These are phyloP conservation scores for Graptemys geographica DNA, from an alignment of 2,797 vertebrate species.

Conservation along the genomic window DNA sequence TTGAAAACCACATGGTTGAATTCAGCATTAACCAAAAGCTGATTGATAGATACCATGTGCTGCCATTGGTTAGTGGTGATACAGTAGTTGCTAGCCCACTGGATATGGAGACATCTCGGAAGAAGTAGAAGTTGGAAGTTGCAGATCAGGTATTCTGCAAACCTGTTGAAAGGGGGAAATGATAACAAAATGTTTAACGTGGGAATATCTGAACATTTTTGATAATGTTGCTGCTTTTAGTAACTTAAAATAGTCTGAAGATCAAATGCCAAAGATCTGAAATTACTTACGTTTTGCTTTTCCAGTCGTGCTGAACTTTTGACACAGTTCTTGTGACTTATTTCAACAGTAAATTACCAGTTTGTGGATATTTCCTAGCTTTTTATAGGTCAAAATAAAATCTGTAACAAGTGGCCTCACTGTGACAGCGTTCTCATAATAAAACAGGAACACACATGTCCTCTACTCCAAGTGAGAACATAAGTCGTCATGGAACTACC, in stretches of 20 bases:
- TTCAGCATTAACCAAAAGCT: neutral
- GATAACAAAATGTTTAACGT: neutral
- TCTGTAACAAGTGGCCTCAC: neutral
- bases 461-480: neutral
- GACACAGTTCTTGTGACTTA: neutral
- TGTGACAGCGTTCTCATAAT: neutral
- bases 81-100: neutral
- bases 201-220: neutral
- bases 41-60: neutral
- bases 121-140: fast-evolving
- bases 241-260: neutral
- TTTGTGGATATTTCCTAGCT: neutral
- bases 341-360: neutral
- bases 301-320: neutral
- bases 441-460: neutral
- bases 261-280: neutral
- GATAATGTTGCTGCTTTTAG: neutral
- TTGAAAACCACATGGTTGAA: neutral
- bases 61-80: neutral
- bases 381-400: neutral
- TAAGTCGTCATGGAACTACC: neutral
- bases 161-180: neutral
- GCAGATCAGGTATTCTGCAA: fast-evolving
- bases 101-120: neutral
- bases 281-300: neutral